These are phyloP conservation scores for Lepidostoma basale DNA, from an alignment of 1,140 invertebrate genomes.

Conservation along the genomic window DNA sequence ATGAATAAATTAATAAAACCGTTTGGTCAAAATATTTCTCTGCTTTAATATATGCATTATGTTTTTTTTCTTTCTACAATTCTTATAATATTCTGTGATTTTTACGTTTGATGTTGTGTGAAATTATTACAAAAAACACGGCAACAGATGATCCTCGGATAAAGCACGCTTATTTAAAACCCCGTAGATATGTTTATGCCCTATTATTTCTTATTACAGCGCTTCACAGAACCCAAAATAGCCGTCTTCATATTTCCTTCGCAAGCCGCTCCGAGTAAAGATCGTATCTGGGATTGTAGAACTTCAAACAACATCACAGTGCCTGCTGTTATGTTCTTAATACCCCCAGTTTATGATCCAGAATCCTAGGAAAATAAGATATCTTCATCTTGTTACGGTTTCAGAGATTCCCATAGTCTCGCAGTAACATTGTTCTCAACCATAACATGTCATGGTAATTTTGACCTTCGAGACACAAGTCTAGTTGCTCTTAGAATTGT, in stretches of 20 bases:
- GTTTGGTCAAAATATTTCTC: too few species aligned
- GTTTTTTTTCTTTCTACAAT: too few species aligned
- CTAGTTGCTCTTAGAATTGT: neutral
- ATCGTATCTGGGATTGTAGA: slow-evolving; percentile 10
- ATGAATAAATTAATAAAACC: too few species aligned
- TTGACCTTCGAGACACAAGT: slow-evolving; percentile 8
- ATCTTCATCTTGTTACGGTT: slow-evolving; percentile 18
- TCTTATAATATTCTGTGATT: too few species aligned
- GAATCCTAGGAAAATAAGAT: slow-evolving; percentile 19
- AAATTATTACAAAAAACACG: too few species aligned
- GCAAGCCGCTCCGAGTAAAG: neutral
- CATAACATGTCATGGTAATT: slow-evolving; percentile 25
- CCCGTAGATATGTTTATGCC: too few species aligned
- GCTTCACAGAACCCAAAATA: neutral
- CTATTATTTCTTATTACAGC: neutral
- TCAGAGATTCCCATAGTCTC: slow-evolving; percentile 8
- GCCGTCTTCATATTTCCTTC: neutral
- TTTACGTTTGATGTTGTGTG: too few species aligned
- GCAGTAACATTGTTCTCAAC: slow-evolving; percentile 11
- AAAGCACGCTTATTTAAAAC: too few species aligned
- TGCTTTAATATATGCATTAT: too few species aligned
- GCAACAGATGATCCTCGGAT: too few species aligned
- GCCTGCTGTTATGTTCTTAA: slow-evolving; percentile 18
- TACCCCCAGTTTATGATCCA: slow-evolving; percentile 20
- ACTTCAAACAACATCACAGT: slow-evolving; percentile 7